Percentiles rank a stretch among this genome's conserved stretches.
Evolutionary conservation across 1,140 invertebrate species (phyloP).

Genomic region (Heliconius hermathena): DNA sequence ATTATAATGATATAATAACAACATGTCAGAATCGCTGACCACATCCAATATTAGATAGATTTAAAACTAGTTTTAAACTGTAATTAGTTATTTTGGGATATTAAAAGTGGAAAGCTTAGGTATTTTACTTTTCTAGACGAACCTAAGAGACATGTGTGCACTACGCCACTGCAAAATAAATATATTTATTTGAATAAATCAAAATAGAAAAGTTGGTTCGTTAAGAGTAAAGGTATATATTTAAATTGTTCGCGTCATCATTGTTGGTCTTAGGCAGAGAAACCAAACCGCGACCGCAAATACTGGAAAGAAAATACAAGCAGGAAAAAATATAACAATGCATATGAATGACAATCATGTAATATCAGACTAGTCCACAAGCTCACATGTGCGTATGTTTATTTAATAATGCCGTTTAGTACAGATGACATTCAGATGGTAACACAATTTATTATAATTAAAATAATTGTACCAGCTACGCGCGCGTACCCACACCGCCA

Average conservation of each 20-base stretch:
- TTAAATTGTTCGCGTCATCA: not conserved
- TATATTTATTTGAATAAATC: too few species aligned
- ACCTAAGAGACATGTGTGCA: not conserved
- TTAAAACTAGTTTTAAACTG: too few species aligned
- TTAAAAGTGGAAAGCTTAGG: not conserved
- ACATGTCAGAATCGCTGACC: too few species aligned
- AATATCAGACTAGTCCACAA: not conserved
- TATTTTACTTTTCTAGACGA: not conserved
- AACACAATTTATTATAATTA: too few species aligned
- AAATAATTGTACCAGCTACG: too few species aligned
- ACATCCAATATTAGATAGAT: too few species aligned
- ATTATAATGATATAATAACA: too few species aligned
- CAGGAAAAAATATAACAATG: not conserved
- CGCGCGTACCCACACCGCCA: too few species aligned
- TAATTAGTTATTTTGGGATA: not conserved
- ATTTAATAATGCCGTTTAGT: too few species aligned
- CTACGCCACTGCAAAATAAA: too few species aligned
- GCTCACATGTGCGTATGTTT: not conserved
- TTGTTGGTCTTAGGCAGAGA: not conserved
- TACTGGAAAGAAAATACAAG: not conserved
- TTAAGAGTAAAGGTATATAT: not conserved
- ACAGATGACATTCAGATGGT: too few species aligned
- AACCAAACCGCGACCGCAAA: slow-evolving; percentile 9
- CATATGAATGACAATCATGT: not conserved
- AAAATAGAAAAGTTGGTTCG: not conserved